A percentile compares a stretch with the other conserved stretches of the same genome.
Evolutionary conservation across 2,888 invertebrate genomes (phyloP).

Genomic region (Lasioglossum figueresi): DNA sequence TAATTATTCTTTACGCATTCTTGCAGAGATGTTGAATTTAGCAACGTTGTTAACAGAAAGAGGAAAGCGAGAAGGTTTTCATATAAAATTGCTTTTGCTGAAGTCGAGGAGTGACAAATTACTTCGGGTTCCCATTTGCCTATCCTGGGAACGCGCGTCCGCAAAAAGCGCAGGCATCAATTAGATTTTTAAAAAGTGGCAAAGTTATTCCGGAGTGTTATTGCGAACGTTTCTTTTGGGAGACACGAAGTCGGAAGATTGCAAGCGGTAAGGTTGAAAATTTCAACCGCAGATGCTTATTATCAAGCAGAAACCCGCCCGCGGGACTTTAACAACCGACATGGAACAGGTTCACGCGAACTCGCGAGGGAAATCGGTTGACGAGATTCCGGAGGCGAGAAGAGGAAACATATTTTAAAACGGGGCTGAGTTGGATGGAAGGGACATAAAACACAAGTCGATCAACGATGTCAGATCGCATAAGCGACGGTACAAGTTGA

Average conservation of each 20-base stretch:
- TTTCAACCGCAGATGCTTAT: conserved; percentile 5
- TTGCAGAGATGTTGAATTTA: not conserved
- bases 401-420: conserved; percentile 56
- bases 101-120: not conserved
- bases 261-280: not conserved
- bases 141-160: not conserved
- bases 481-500: conserved; percentile 43
- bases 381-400: conserved; percentile 32
- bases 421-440: conserved; percentile 41
- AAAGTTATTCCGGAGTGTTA: not conserved
- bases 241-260: not conserved
- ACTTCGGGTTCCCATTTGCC: not conserved
- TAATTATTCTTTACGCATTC: too few relatives aligned
- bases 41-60: not conserved
- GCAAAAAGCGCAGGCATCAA: not conserved
- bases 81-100: not conserved
- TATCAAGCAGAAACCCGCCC: not conserved
- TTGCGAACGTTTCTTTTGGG: not conserved
- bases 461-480: conserved; percentile 50
- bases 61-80: not conserved
- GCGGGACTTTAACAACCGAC: not conserved
- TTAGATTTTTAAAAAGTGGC: conserved; percentile 6
- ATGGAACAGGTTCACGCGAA: conserved; percentile 23
- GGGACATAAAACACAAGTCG: conserved; percentile 61
- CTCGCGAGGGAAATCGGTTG: conserved; percentile 8